Base-by-base conservation (phyloP, 2,113 vertebrate genomes). In the Misgurnus anguillicaudatus region DNA sequence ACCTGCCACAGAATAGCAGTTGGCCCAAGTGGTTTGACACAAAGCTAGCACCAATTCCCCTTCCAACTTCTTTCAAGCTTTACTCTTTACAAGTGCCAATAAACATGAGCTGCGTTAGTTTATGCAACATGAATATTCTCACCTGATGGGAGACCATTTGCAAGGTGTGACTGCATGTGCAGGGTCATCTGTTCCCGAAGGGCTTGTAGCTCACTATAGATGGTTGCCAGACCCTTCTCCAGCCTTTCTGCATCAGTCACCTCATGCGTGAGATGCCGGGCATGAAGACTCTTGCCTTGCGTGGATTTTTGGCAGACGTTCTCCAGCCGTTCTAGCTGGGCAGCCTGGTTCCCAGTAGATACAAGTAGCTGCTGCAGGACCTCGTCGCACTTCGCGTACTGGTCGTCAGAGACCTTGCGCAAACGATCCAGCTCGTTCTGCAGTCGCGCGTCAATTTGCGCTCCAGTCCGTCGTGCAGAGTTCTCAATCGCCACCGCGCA, bases 101-200 rank as follows among this genome's bases (percentile, higher is more conserved):
- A 45, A 19, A 57, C 5, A 70, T 7, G 16, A 9, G 38, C 9
- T 55, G 4, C 9, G n/a, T 39, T 39, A n/a, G 9, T 9, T 70
- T 55, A 31, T 38, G 6, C 39, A 64, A 77, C 1, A 0, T 0
- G 0, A 2, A 64, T 71, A 21, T 84, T 53, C 91, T 93, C 88
- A 98, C 98, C 97, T 92, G 93, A 92, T 0, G 98, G 98, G 83
- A 97, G 86, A 63, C 88, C 47, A 67, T 77, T 89, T 75, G 86
- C 85, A 7, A 85, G 85, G 0, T 83, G 88, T 67, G 66, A 72
- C 47, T 9, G 58, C 39, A 24, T 38, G n/a, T 73, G 48, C 24
- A 47, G 39, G 36, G 17, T 73, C 61, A 51, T 77, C 84, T 89
- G 75, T 86, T 86, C 81, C 42, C 85, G 1, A 65, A 83, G 86